Evolutionary conservation across 2,113 vertebrate genomes (phyloP), one percentile per base, ranked within the genome.

Genomic region (Eleginops maclovinus): DNA sequence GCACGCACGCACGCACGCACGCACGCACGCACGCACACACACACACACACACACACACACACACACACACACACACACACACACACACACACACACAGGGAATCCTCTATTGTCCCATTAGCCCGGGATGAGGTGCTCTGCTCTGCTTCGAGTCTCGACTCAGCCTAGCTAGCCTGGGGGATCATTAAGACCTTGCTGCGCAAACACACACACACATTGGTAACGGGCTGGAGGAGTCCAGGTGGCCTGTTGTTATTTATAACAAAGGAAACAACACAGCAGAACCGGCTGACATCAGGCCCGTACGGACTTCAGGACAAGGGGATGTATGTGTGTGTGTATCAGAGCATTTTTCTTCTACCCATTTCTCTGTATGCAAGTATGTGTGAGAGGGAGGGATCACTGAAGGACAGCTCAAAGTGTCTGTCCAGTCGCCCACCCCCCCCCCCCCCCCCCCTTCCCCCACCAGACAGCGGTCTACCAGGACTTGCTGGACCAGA

Each of bases 221-320:
- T 82, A 83, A 95, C 94, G 93, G 94, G 85, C 88, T 85, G 94
- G 94, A 96, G 94, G 96, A 94, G 95, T 94, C 96, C 97, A 98
- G 97, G 97, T 97, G 97, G 97, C 95, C 96, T 97, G 96, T 96
- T 97, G 97, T 98, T 98, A 98, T 99, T 98, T 99, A 98, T 99
- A 97, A 98, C 96, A 97, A 97, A 97, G 95, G 95, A 94, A 95
- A 96, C 96, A 96, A 95, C 94, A 84, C 96, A 95, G 96, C 96
- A 97, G 95, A 97, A 96, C 93, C 91, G 63, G 93, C 95, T 96
- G 96, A 93, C 92, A 93, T 93, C 93, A 88, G 94, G 96, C 94
- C 96, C 96, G 88, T 90, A 95, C 89, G 96, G 96, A 96, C 90
- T 58, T 36, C 31, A 74, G 79, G 50, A 90, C 75, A 76, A 89